These are phyloP conservation scores for Montipora cactus DNA, from an alignment of 64 coral and sea anemone species.

Conservation along the genomic window DNA sequence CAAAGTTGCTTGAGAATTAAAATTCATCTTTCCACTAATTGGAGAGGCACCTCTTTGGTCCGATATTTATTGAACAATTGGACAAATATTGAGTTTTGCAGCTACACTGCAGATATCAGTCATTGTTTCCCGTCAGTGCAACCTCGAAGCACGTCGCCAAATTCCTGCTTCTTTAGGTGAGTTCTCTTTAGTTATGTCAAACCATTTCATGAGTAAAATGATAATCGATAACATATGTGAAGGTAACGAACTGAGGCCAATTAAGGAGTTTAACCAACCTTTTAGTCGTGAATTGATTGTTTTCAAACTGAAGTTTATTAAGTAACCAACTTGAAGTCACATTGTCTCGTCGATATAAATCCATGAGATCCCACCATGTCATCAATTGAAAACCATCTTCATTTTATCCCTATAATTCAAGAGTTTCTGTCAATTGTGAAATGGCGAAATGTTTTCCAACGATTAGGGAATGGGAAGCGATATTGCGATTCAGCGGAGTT, in stretches of 20 bases:
- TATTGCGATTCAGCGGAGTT: too few relatives aligned
- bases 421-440: too few relatives aligned
- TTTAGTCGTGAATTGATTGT: neutral
- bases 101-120: neutral
- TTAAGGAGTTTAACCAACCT: too few relatives aligned
- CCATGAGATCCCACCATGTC: too few relatives aligned
- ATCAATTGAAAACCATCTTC: too few relatives aligned
- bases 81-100: conserved; percentile 30
- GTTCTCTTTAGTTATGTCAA: neutral
- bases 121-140: neutral
- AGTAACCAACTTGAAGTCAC: neutral
- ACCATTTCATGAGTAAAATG: neutral
- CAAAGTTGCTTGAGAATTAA: neutral
- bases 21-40: neutral
- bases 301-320: neutral
- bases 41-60: neutral
- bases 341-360: neutral
- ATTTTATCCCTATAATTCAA: too few relatives aligned
- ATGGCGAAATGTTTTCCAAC: too few relatives aligned
- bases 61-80: conserved; percentile 16
- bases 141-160: neutral
- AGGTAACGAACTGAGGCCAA: neutral
- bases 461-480: too few relatives aligned
- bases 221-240: neutral
- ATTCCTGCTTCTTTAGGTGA: neutral